phyloP scores from a whole-genome alignment of 2,113 vertebrate genomes.

The Neotoma lepida region DNA sequence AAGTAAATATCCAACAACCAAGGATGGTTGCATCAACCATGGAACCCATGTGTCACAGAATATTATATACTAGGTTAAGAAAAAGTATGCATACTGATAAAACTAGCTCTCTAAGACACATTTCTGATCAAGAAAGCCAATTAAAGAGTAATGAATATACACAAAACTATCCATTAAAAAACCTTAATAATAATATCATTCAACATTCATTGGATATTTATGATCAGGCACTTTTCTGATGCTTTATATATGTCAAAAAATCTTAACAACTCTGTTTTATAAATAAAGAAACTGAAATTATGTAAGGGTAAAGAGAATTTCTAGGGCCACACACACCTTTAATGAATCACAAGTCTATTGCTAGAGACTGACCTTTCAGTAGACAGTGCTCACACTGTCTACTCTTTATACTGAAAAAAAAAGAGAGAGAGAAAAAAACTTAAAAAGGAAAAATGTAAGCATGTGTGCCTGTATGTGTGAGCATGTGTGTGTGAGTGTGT shows the following conservation, averaged over 20 bases:
- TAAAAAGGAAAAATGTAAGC: not conserved
- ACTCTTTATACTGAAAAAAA: not conserved
- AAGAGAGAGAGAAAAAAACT: not conserved
- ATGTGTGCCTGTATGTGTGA: not conserved
- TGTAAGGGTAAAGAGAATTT: not conserved
- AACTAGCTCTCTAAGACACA: not conserved
- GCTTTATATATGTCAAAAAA: not conserved
- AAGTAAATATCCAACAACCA: not conserved
- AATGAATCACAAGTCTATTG: not conserved
- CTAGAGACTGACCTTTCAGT: not conserved
- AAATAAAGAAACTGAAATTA: not conserved
- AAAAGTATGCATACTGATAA: not conserved
- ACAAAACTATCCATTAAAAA: constrained; percentile 16
- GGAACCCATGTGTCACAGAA: not conserved
- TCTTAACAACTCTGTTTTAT: not conserved
- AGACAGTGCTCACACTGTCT: not conserved
- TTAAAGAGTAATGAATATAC: not conserved
- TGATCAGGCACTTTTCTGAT: not conserved
- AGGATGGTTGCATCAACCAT: not conserved
- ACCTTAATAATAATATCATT: not conserved
- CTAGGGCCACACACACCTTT: not conserved
- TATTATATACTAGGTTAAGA: not conserved
- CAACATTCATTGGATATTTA: not conserved
- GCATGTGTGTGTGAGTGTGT: not conserved
- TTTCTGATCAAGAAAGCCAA: not conserved